These are phyloP conservation scores for Hirtodrosophila histrioides DNA, from an alignment of 2,888 invertebrate genomes.

Conservation along the genomic window DNA sequence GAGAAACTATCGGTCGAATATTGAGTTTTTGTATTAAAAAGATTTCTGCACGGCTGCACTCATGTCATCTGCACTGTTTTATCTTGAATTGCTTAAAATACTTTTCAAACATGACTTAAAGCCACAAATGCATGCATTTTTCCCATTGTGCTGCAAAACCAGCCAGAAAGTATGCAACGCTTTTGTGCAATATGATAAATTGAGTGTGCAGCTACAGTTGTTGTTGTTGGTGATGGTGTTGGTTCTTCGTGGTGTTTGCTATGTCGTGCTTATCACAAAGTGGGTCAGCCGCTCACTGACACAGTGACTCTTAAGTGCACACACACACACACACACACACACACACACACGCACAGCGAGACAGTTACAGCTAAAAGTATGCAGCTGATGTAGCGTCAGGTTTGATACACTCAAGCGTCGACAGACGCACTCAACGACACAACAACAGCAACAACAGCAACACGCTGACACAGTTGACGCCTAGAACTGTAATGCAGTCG, in stretches of 20 bases:
- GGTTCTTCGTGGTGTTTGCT: constrained; percentile 34
- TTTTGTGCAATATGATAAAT: constrained; percentile 48
- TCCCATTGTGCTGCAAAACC: constrained; percentile 3
- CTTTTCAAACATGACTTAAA: no score
- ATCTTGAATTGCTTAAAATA: no score
- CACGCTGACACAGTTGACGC: constrained; percentile 66
- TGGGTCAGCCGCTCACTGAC: constrained; percentile 79
- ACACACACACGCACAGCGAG: constrained; percentile 14
- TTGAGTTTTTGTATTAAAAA: no score
- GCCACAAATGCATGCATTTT: no score
- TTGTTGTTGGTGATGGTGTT: constrained; percentile 18
- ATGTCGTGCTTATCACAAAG: constrained; percentile 66
- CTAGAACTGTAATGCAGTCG: constrained; percentile 71
- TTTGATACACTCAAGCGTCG: constrained; percentile 78
- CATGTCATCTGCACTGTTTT: no score
- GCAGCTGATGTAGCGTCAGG: constrained; percentile 69
- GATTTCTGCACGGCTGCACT: no score
- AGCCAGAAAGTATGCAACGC: constrained; percentile 50
- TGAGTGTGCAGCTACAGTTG: constrained; percentile 29
- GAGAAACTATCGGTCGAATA: no score
- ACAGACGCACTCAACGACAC: constrained; percentile 72
- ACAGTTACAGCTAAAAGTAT: constrained; percentile 59
- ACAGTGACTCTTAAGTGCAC: constrained; percentile 74
- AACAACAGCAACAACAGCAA: constrained; percentile 28
- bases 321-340: constrained; percentile 20